Evolutionary conservation across 2,888 invertebrate genomes (phyloP).

Genomic region (Stomorhina lunata): DNA sequence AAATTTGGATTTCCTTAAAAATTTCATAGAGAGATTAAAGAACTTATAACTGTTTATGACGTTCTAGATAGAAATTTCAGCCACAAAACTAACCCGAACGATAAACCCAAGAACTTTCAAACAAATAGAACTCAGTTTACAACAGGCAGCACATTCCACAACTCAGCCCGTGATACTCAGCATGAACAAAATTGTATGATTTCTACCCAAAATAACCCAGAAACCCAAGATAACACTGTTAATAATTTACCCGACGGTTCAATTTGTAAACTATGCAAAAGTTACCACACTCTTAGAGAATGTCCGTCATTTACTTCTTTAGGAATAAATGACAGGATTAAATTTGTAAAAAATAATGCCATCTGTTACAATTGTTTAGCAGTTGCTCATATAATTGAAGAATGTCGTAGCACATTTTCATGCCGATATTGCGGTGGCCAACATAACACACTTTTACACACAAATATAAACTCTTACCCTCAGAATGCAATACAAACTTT

Average conservation of each 20-base stretch:
- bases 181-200: no score
- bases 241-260: not conserved
- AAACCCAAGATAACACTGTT: not conserved
- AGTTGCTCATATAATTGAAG: not conserved
- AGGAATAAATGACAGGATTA: conserved; percentile 5
- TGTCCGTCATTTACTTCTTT: not conserved
- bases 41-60: not conserved
- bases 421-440: not conserved
- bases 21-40: no score
- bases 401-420: conserved; percentile 2
- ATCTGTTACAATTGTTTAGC: conserved; percentile 20
- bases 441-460: conserved; percentile 6
- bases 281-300: not conserved
- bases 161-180: not conserved
- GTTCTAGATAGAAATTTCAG: not conserved
- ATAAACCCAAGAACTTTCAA: not conserved
- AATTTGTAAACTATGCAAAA: not conserved
- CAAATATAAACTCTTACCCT: not conserved
- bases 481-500: no score
- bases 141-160: not conserved
- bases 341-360: not conserved
- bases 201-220: not conserved
- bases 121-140: not conserved
- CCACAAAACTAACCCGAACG: not conserved
- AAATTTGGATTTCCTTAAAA: no score